A percentile compares a stretch with the other conserved stretches of the same genome.
Evolutionary conservation across 2,797 vertebrate species (phyloP).

Genomic region (Clarias fuscus): DNA sequence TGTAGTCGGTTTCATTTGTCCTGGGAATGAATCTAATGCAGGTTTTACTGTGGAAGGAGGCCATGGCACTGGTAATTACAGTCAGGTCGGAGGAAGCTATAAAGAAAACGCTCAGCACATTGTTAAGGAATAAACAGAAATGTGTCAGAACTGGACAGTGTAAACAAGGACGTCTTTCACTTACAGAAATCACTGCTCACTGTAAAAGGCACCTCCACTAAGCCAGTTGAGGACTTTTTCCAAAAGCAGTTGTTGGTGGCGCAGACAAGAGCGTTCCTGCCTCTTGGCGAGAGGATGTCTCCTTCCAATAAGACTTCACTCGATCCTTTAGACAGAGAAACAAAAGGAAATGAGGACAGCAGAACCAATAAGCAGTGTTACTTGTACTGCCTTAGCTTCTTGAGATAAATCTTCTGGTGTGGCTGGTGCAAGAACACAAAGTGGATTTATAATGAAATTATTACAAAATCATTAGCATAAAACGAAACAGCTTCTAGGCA

Average conservation of each 20-base stretch:
- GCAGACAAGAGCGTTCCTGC: conserved; percentile 48
- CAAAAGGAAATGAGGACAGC: too few species aligned
- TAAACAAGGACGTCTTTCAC: too few species aligned
- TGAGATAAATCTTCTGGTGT: background rate
- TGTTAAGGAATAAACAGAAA: too few species aligned
- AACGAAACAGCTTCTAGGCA: too few species aligned
- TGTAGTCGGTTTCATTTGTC: conserved; percentile 46
- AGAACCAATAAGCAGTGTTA: too few species aligned
- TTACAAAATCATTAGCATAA: background rate
- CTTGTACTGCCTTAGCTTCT: background rate
- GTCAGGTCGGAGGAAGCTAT: too few species aligned
- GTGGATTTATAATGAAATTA: too few species aligned
- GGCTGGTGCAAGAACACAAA: background rate
- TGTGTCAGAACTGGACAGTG: too few species aligned
- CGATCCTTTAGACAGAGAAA: conserved; percentile 39
- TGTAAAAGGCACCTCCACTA: too few species aligned
- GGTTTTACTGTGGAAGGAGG: background rate
- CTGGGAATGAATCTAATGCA: conserved; percentile 42
- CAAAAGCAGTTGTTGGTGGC: background rate
- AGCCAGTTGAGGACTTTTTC: too few species aligned
- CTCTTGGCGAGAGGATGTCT: conserved; percentile 49
- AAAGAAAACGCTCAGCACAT: too few species aligned
- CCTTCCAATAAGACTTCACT: conserved; percentile 45
- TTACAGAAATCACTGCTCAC: too few species aligned
- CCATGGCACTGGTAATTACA: conserved; percentile 5